Evolutionary conservation across 2,888 invertebrate species (phyloP), one percentile per base, ranked within the genome.

Genomic region (Blastobasis lacticolella): DNA sequence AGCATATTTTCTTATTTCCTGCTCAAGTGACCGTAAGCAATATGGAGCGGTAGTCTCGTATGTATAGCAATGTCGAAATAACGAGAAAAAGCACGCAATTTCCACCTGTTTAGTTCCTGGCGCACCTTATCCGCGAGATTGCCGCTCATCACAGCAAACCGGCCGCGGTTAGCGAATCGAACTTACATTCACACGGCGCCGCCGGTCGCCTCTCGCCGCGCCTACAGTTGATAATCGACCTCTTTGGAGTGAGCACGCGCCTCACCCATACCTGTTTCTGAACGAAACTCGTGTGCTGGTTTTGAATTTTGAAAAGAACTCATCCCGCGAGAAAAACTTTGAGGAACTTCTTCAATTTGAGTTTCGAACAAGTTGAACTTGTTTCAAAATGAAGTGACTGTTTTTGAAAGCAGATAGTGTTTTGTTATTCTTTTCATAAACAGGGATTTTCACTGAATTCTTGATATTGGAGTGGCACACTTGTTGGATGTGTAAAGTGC

Each of bases 211-310:
- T 75, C 60, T 62, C 61, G 54, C 59, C 61, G 64, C 68, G 68
- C 69, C 71, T 71, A 65, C 73, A 84, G 84, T 84, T 78, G 75
- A 78, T 75, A 79, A 76, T 74, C 75, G 73, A 75, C 80, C 72
- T 76, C 73, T 65, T 68, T 58, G 63, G 61, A 55, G 77, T 58
- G 64, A 71, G 64, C 75, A 80, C 81, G 80, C 69, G 59, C 54
- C 62, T 60, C 57, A 60, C 49, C 55, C 51, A 50, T 53, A 50
- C 54, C 53, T 53, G 56, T 58, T 56, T 51, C 54, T 48, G 52
- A 53, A 59, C 58, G 57, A 52, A 56, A 46, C 38, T 40, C 9
- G 23, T 23, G 38, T 42, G 45, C 38, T 44, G 4, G 44, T 49
- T 52, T 41, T 41, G 6, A 6, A 46, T 47, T 49, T 44, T 45